Conservation (phyloP, 1,140 invertebrate species). For the Amyelois transitella region DNA sequence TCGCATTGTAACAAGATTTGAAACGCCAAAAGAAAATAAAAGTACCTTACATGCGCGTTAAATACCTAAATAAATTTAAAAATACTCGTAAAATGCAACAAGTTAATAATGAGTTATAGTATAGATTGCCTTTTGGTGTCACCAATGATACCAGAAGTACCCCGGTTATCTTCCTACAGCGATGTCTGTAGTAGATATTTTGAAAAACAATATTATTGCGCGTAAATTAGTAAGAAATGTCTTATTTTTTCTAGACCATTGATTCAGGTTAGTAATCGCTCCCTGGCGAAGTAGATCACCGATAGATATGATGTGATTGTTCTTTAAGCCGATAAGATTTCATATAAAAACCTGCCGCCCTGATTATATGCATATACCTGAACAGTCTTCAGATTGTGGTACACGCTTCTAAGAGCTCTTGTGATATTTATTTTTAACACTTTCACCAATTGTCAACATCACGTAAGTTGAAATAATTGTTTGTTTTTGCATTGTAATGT, state of each 20-base stretch:
- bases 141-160: too few species aligned
- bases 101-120: too few species aligned
- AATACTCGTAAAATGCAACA: too few species aligned
- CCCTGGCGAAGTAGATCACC: not conserved
- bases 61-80: too few species aligned
- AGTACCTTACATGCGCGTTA: too few species aligned
- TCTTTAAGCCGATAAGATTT: constrained; percentile 6
- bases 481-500: not conserved
- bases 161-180: too few species aligned
- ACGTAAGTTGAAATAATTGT: not conserved
- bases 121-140: too few species aligned
- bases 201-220: too few species aligned
- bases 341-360: constrained; percentile 2
- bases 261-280: not conserved
- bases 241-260: not conserved
- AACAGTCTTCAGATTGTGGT: not conserved
- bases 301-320: not conserved
- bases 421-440: not conserved
- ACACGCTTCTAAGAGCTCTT: not conserved
- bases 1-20: too few species aligned
- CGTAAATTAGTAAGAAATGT: too few species aligned
- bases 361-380: not conserved
- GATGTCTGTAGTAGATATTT: too few species aligned
- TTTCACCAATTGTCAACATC: not conserved
- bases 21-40: too few species aligned